Conservation (phyloP, 2,888 invertebrate species). For the Phortica magna region DNA sequence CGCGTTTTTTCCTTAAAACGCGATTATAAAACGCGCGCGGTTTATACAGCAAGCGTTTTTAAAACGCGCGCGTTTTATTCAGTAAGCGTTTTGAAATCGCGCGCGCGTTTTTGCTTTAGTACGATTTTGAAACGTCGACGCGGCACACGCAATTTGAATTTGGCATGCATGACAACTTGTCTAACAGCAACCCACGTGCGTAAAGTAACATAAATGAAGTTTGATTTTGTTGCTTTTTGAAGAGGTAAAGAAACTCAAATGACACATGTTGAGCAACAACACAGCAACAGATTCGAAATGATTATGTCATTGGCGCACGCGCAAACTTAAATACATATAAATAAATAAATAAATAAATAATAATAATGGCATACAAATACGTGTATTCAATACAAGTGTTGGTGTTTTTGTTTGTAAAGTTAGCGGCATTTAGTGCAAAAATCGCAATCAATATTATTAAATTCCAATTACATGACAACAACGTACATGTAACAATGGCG, state of each 20-base stretch:
- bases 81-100: too few relatives aligned
- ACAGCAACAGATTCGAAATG: conserved; percentile 13
- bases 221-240: neutral
- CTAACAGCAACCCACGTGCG: neutral
- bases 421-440: neutral
- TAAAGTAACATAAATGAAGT: neutral
- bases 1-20: neutral
- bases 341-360: neutral
- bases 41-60: too few relatives aligned
- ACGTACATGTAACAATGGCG: neutral
- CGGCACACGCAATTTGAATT: conserved; percentile 1
- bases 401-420: neutral
- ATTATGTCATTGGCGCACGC: conserved; percentile 20
- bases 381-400: neutral
- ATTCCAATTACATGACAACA: conserved; percentile 7
- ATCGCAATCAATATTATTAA: neutral
- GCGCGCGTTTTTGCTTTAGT: too few relatives aligned
- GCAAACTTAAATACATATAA: neutral
- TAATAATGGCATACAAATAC: neutral
- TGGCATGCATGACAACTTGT: neutral
- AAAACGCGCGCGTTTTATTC: too few relatives aligned
- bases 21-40: neutral
- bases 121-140: neutral
- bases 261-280: conserved; percentile 49
- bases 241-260: conserved; percentile 46